Conservation (phyloP, 2,113 vertebrate genomes). For the Lathamus discolor region DNA sequence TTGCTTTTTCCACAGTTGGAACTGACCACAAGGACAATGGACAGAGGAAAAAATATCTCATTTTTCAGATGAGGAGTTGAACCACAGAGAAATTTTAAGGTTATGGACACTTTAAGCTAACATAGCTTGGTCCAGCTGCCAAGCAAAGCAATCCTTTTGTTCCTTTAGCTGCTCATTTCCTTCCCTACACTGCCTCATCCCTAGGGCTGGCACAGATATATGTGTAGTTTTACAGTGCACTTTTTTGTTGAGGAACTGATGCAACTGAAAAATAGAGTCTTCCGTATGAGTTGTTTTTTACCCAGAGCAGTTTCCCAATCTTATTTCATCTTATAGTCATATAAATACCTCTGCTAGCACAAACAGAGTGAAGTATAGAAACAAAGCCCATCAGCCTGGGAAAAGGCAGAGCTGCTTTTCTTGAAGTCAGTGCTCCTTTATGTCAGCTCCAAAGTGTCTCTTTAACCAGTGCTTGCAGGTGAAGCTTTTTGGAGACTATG, state of each 20-base stretch:
- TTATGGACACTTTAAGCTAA: neutral
- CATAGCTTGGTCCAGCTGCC: slow-evolving; percentile 32
- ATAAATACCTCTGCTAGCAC: neutral
- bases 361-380: neutral
- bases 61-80: slow-evolving; percentile 13
- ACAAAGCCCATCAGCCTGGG: neutral
- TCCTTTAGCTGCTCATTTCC: slow-evolving; percentile 25
- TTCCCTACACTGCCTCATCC: neutral
- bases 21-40: slow-evolving; percentile 36
- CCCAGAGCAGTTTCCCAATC: neutral
- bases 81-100: slow-evolving; percentile 42
- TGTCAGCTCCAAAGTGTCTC: neutral
- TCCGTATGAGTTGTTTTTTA: neutral
- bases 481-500: neutral
- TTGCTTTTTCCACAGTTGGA: slow-evolving; percentile 29
- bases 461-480: neutral
- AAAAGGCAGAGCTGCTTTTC: neutral
- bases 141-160: slow-evolving; percentile 54
- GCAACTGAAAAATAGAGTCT: neutral
- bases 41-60: neutral
- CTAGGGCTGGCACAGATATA: neutral
- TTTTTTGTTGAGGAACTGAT: neutral
- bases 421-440: neutral
- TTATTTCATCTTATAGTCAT: neutral
- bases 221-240: neutral